Base-by-base conservation (phyloP, 2,888 invertebrate genomes). In the Chrysodeixis includens region DNA sequence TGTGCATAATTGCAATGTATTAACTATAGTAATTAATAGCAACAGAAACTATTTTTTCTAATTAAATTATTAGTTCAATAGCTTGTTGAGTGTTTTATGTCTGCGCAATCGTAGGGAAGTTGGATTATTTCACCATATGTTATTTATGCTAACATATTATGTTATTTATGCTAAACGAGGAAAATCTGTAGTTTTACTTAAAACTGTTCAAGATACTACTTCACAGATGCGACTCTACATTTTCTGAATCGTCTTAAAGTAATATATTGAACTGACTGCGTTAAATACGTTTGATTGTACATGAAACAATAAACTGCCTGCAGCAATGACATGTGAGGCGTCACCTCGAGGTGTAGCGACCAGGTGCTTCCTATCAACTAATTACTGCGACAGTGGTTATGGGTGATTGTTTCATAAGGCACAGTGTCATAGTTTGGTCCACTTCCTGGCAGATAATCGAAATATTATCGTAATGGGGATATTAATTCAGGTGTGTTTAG, bases 391-490 rank as follows among this genome's bases (percentile, higher is more conserved):
- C 40, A 26, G 26, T 26, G 26, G 3, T 40, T 40, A 40, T 40
- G 62, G 66, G 60, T 64, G 35, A 69, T 59, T 62, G 65, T 51
- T 53, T 52, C 66, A 68, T 60, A 59, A 22, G 16, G 56, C 68
- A 57, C 61, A 60, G 53, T 55, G 74, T 78, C 71, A 68, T 12
- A 51, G 40, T 81, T 76, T 73, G 71, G 76, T 76, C 60, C 66
- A 71, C 71, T 81, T 81, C 82, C 81, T 82, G 82, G 61, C 80
- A 62, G 74, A 79, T 82, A 52, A 74, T 68, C 67, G 66, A 62
- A 66, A 65, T 64, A 61, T 74, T 73, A 71, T 83, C 81, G 79
- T 84, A 83, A 83, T 77, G 75, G 76, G 76, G 76, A 81, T 80
- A 83, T 79, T 78, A 85, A 83, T 85, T 79, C 66, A 72, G 76